These are phyloP conservation scores for Lepus americanus DNA, from an alignment of 2,113 vertebrate species.

Conservation along the genomic window DNA sequence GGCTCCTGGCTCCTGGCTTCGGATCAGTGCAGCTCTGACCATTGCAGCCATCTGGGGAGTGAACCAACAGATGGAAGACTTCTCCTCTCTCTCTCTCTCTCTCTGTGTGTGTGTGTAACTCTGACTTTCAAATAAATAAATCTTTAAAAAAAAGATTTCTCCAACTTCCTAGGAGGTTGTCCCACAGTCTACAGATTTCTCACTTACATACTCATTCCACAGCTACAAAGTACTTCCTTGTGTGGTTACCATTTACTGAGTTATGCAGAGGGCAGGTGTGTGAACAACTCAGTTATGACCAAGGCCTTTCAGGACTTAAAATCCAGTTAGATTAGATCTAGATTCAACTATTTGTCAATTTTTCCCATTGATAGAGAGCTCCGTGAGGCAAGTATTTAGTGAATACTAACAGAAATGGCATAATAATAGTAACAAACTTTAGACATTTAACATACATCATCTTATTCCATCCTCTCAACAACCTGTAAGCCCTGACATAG, in stretches of 20 bases:
- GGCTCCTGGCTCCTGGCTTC: no score
- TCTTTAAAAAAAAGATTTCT: no score
- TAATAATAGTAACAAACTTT: conserved; percentile 2
- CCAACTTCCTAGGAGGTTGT: neutral
- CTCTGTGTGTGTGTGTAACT: no score
- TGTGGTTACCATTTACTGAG: neutral
- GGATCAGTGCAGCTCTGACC: no score
- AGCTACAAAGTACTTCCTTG: conserved; percentile 35
- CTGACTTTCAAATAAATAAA: no score
- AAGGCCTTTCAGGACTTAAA: neutral
- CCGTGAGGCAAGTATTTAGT: conserved; percentile 12
- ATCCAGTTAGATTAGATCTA: neutral
- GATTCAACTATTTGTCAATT: conserved; percentile 26
- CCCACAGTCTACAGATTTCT: neutral
- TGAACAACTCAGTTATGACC: conserved; percentile 4
- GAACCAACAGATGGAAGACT: no score
- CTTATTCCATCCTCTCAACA: conserved; percentile 7
- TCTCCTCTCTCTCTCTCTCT: no score
- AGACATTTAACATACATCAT: conserved; percentile 26
- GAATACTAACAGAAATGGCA: conserved; percentile 9
- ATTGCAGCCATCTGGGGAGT: no score
- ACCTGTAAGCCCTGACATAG: neutral
- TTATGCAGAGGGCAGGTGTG: neutral
- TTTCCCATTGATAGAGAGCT: conserved; percentile 33
- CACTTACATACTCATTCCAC: conserved; percentile 33